A percentile compares a stretch with the other conserved stretches of the same genome.
phyloP scores from a whole-genome alignment of 1,140 invertebrate species.

The Saccostrea echinata region DNA sequence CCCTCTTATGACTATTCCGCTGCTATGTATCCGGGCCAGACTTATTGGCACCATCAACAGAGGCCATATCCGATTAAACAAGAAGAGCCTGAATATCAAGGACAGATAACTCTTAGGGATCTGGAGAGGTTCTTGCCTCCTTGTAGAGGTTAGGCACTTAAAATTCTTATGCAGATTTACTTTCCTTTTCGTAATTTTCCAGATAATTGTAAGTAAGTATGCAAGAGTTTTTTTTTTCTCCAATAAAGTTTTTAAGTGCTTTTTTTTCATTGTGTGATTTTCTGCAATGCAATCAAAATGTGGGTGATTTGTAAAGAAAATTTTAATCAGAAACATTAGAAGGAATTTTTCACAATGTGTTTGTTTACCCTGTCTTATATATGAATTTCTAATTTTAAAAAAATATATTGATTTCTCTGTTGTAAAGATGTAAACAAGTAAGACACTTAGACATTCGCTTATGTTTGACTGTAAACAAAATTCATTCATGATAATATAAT shows the following conservation, averaged over 20 bases:
- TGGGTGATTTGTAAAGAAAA: too few relatives aligned
- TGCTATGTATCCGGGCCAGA: slow-evolving; percentile 25
- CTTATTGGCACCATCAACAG: slow-evolving; percentile 13
- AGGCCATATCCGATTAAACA: background rate
- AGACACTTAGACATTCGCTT: too few relatives aligned
- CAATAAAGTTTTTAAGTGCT: background rate
- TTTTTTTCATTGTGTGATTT: background rate
- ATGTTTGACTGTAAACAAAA: too few relatives aligned
- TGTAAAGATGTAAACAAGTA: too few relatives aligned
- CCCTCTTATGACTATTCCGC: background rate
- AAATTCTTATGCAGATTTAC: background rate
- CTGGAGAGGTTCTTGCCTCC: slow-evolving; percentile 20
- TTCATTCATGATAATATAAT: too few relatives aligned
- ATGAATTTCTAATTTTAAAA: too few relatives aligned
- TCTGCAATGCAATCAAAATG: too few relatives aligned
- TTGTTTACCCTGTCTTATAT: too few relatives aligned
- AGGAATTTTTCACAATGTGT: too few relatives aligned
- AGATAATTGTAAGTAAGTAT: background rate
- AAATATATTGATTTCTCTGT: too few relatives aligned
- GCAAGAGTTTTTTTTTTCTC: background rate
- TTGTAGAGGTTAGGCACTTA: slow-evolving; percentile 19
- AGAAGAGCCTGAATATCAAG: slow-evolving; percentile 35
- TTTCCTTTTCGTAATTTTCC: background rate
- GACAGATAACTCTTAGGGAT: slow-evolving; percentile 34
- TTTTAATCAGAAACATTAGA: too few relatives aligned